These are phyloP conservation scores for Neoarius graeffei DNA, from an alignment of 2,113 vertebrate genomes.

Conservation along the genomic window DNA sequence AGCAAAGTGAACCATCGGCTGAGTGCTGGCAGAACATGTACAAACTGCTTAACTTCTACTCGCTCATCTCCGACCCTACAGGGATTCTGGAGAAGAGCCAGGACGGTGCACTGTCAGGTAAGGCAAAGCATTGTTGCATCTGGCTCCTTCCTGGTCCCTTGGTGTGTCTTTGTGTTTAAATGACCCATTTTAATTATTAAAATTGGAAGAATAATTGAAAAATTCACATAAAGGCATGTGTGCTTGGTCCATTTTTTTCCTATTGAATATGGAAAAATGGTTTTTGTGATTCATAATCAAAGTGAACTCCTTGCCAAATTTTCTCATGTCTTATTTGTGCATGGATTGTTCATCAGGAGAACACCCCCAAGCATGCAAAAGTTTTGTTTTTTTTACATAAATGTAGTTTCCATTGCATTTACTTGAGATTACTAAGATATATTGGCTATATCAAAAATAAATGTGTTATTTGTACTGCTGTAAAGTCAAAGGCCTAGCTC, in stretches of 20 bases:
- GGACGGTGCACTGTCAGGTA: slow-evolving; percentile 87
- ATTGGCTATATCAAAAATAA: background rate
- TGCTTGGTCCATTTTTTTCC: background rate
- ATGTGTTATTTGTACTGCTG: background rate
- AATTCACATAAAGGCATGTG: background rate
- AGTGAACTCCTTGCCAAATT: background rate
- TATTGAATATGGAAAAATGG: background rate
- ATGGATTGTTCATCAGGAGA: background rate
- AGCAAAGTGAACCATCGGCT: slow-evolving; percentile 96
- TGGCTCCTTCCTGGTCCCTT: background rate
- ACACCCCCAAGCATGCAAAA: background rate
- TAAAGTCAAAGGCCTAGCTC: background rate
- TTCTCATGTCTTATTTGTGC: background rate
- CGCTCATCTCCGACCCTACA: slow-evolving; percentile 96
- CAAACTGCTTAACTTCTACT: slow-evolving; percentile 97
- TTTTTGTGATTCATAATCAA: background rate
- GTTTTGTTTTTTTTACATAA: background rate
- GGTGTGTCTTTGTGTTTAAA: background rate
- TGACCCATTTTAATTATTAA: background rate
- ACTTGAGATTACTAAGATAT: background rate
- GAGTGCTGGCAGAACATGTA: slow-evolving; percentile 99
- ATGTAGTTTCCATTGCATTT: background rate
- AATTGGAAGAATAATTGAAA: background rate
- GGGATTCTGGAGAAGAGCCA: slow-evolving; percentile 95
- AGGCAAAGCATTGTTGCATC: slow-evolving; percentile 21